A percentile compares a stretch with the other conserved stretches of the same genome.
These are phyloP conservation scores for Argynnis bischoffii DNA, from an alignment of 2,888 invertebrate genomes.

Conservation along the genomic window DNA sequence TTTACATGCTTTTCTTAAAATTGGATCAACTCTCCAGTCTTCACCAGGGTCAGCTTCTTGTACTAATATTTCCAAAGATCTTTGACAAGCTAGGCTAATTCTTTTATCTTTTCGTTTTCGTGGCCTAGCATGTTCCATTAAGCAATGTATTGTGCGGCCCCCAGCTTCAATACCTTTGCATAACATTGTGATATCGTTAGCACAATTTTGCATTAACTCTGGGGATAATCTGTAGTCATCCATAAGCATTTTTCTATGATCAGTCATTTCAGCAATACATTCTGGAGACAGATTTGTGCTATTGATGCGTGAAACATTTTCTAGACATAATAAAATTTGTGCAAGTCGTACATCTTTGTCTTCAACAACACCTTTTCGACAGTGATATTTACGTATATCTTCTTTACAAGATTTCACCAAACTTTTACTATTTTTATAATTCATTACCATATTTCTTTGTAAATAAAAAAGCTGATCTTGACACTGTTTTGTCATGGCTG, in stretches of 20 bases:
- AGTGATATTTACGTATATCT: conserved; percentile 93
- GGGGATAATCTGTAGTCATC: conserved; percentile 97
- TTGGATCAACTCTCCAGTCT: conserved; percentile 97
- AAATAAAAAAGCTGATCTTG: conserved; percentile 91
- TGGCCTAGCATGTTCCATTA: conserved; percentile 93
- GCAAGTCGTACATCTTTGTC: conserved; percentile 93
- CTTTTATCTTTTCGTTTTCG: conserved; percentile 84
- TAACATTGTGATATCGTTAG: conserved; percentile 89
- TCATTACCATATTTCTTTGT: conserved; percentile 93
- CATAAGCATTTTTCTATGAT: conserved; percentile 95
- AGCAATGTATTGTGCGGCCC: conserved; percentile 96
- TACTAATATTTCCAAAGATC: conserved; percentile 90
- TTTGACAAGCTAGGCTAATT: conserved; percentile 87
- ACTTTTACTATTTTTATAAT: conserved; percentile 95
- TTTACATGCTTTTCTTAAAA: conserved; percentile 92
- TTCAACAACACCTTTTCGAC: conserved; percentile 90
- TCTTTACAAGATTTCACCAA: conserved; percentile 93
- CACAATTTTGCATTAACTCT: conserved; percentile 94
- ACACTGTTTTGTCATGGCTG: conserved; percentile 86
- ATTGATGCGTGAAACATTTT: conserved; percentile 87
- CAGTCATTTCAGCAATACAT: conserved; percentile 94
- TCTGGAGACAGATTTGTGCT: conserved; percentile 87
- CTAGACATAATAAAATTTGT: conserved; percentile 95
- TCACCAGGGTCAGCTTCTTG: conserved; percentile 96
- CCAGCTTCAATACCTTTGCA: conserved; percentile 90